phyloP scores from a whole-genome alignment of 2,113 vertebrate genomes.

The Cyprinodon brontotheroides region DNA sequence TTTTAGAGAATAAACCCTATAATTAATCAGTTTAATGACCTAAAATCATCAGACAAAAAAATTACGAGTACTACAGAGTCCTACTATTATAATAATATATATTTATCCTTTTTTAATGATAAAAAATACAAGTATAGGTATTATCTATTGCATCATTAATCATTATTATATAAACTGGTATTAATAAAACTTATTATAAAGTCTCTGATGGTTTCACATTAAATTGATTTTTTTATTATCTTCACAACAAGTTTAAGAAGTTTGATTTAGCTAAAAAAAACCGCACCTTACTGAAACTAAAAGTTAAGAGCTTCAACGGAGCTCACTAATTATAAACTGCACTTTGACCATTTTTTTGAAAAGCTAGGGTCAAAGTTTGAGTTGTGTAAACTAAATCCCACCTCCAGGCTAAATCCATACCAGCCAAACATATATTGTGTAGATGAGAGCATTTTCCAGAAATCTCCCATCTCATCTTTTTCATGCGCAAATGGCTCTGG shows the following conservation, averaged over 20 bases:
- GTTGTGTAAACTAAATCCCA: conserved; percentile 55
- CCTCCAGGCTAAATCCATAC: conserved; percentile 20
- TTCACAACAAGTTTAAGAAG: conserved; percentile 6
- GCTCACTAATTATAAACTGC: conserved; percentile 51
- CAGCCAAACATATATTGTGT: conserved; percentile 13
- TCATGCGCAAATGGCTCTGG: conserved; percentile 17
- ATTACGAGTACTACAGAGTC: too few relatives aligned
- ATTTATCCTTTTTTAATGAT: too few relatives aligned
- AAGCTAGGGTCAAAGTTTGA: conserved; percentile 52
- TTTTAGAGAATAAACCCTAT: too few relatives aligned
- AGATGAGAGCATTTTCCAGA: neutral
- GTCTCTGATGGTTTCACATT: conserved; percentile 23
- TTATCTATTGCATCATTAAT: neutral
- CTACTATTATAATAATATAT: too few relatives aligned
- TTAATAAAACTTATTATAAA: neutral
- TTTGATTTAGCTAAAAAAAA: conserved; percentile 8
- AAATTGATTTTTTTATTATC: conserved; percentile 39
- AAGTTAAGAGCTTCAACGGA: conserved; percentile 44
- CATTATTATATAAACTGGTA: neutral
- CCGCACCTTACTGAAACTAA: conserved; percentile 41
- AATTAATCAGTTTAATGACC: too few relatives aligned
- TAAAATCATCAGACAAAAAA: too few relatives aligned
- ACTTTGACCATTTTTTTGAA: conserved; percentile 59
- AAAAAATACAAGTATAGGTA: neutral
- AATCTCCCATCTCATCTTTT: neutral